Base-by-base conservation (phyloP, 1,140 invertebrate species). In the Forficula auricularia region DNA sequence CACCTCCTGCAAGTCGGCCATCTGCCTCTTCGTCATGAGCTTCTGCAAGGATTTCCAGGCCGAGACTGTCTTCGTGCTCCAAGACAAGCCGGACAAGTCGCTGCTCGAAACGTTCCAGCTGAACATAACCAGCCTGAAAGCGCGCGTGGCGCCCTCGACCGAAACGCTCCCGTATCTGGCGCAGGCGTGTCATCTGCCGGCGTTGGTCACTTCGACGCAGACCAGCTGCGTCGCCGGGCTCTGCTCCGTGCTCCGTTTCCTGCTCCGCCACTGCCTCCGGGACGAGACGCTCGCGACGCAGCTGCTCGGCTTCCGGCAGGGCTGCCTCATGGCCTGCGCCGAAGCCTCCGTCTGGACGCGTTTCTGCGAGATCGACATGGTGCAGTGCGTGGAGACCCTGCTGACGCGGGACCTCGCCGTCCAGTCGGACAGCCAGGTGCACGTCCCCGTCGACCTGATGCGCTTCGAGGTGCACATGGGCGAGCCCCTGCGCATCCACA, bases 281-380 rank as follows among this genome's bases (percentile, higher is more conserved):
- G 46, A 52, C 0, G 46, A 52, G 9, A 45, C 42, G 9, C 16
- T 15, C 30, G 41, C 19, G 22, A 20, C 34, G 13, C 20, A 35
- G 1, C 47, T 62, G 41, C 57, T 88, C 13, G 83, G 84, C 2
- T 89, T 88, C 52, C 72, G 82, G 44, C 69, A 71, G 37, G 71
- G 75, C 35, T 88, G 84, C 56, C 62, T 90, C 2, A 64, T 79
- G 46, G 79, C 83, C 8, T 84, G 82, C 49, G 78, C 81, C 12
- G 84, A 91, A 65, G 69, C 75, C 1, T 91, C 87, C 6, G 66
- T 82, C 19, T 94, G 87, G 87, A 92, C 88, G 0, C 82, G 79
- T 52, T 89, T 89, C 56, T 92, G 88, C 67, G 89, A 95, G 67
- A 67, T 88, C 14, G 82, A 89, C 56, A 62, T 87, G 12, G 64